These are phyloP conservation scores for Urechis unicinctus DNA, from an alignment of 2,888 invertebrate genomes.

Conservation along the genomic window DNA sequence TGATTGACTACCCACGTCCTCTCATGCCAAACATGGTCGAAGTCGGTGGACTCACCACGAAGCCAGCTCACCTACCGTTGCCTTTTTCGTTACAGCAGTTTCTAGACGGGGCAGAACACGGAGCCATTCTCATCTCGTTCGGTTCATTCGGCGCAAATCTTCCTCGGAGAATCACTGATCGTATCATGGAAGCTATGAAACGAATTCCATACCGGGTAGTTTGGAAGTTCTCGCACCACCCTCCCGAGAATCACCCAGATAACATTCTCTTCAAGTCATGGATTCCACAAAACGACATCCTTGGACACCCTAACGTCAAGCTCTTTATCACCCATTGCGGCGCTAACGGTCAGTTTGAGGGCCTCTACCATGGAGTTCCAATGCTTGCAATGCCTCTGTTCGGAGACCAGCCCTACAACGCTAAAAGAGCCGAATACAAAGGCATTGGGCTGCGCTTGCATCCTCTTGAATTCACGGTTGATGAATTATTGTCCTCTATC, in stretches of 20 bases:
- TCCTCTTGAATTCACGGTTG: conserved; percentile 2
- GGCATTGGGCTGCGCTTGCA: conserved; percentile 2
- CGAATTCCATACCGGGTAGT: too few relatives aligned
- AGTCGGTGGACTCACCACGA: too few relatives aligned
- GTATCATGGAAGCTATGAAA: too few relatives aligned
- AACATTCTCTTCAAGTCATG: conserved; percentile 8
- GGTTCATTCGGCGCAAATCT: too few relatives aligned
- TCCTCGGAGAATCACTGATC: too few relatives aligned
- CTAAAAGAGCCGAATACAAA: conserved; percentile 15
- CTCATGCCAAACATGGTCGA: too few relatives aligned
- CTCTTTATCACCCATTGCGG: conserved; percentile 31
- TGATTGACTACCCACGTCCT: too few relatives aligned
- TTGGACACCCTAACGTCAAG: conserved; percentile 19
- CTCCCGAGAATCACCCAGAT: conserved; percentile 1
- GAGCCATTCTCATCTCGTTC: too few relatives aligned
- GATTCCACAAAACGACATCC: conserved; percentile 13
- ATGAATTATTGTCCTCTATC: conserved; percentile 15
- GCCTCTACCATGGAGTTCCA: conserved; percentile 28
- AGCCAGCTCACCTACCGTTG: too few relatives aligned
- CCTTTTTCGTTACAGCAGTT: too few relatives aligned
- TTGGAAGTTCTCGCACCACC: too few relatives aligned
- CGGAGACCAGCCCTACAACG: conserved; percentile 25
- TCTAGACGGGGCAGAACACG: too few relatives aligned
- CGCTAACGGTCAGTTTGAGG: conserved; percentile 26
- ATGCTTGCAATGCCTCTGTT: conserved; percentile 24